Evolutionary conservation across 2,113 vertebrate species (phyloP).

Genomic region (Haemorhous mexicanus): DNA sequence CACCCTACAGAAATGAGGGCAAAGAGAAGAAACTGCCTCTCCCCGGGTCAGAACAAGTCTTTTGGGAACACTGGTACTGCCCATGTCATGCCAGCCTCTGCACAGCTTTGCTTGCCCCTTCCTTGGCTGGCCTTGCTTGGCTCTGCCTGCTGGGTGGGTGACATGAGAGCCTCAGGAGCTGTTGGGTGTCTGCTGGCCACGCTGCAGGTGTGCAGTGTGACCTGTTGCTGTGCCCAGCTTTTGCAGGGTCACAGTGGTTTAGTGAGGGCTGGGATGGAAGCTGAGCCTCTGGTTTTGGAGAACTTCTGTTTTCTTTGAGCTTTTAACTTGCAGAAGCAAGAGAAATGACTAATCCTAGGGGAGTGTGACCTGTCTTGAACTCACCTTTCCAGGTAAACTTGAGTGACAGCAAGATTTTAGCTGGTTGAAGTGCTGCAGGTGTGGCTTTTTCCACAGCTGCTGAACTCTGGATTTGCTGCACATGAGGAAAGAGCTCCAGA

Average conservation of each 20-base stretch:
- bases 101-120: background rate
- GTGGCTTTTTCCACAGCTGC: background rate
- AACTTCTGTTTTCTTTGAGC: background rate
- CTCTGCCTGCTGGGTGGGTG: background rate
- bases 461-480: background rate
- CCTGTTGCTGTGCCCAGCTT: background rate
- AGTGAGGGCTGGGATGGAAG: background rate
- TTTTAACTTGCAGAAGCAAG: background rate
- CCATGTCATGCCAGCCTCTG: background rate
- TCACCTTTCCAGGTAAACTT: background rate
- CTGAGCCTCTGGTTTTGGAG: background rate
- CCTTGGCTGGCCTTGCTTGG: background rate
- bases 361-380: background rate
- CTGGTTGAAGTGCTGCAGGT: background rate
- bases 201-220: background rate
- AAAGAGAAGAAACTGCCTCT: background rate
- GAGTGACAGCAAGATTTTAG: background rate
- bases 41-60: background rate
- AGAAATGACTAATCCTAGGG: background rate
- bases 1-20: background rate
- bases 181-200: background rate
- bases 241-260: background rate
- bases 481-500: background rate
- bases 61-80: background rate
- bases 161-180: background rate